Conservation (phyloP, 2,113 vertebrate species). For the Archilochus colubris region DNA sequence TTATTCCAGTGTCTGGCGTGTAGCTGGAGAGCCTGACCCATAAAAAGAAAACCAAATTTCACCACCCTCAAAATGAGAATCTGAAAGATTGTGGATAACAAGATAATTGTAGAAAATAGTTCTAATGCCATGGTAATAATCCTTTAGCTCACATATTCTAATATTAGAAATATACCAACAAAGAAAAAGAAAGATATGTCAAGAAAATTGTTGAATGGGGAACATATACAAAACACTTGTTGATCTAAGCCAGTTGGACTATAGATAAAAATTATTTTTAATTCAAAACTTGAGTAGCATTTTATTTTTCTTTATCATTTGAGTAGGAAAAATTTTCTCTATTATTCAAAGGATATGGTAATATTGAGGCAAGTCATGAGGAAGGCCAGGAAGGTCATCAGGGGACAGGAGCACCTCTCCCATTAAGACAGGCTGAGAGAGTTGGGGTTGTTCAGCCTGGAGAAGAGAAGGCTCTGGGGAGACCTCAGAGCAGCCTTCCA, state of each 20-base stretch:
- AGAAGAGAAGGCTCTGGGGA: no score
- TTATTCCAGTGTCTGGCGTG: background rate
- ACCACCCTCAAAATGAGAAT: background rate
- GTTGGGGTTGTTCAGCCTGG: no score
- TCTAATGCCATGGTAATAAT: background rate
- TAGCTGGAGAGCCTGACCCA: background rate
- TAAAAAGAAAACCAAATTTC: background rate
- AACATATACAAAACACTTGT: background rate
- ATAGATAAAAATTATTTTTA: background rate
- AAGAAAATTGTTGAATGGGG: background rate
- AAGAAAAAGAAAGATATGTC: background rate
- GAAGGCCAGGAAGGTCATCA: no score
- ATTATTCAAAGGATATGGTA: no score
- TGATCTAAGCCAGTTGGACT: background rate
- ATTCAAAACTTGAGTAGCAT: background rate
- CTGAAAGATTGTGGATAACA: background rate
- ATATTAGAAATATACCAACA: background rate
- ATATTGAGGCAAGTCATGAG: no score
- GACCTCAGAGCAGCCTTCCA: no score
- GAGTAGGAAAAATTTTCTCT: no score
- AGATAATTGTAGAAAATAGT: background rate
- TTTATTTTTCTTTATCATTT: background rate
- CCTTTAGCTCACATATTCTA: background rate
- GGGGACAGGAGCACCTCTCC: no score
- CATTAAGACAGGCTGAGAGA: no score